These are phyloP conservation scores for Meloe dianella DNA, from an alignment of 2,888 invertebrate species.

Conservation along the genomic window DNA sequence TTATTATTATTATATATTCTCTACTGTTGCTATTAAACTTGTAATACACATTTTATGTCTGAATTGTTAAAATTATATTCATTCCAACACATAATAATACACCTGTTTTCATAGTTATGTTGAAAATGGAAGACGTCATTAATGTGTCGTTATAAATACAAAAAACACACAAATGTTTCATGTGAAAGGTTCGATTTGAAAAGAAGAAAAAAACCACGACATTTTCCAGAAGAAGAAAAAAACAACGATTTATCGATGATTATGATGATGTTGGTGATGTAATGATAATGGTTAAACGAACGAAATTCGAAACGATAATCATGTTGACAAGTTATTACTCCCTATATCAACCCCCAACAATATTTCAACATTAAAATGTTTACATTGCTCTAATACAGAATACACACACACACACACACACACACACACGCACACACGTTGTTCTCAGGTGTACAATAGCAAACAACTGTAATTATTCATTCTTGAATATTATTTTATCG, in stretches of 20 bases:
- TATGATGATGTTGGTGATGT: background rate
- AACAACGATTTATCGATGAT: constrained; percentile 1
- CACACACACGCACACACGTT: background rate
- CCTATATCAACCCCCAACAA: background rate
- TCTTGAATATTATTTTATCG: background rate
- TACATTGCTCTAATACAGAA: background rate
- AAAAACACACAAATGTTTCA: background rate
- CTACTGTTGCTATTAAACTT: background rate
- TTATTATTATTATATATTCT: background rate
- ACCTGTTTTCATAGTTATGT: background rate
- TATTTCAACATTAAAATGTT: constrained; percentile 10
- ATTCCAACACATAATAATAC: background rate
- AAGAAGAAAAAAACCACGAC: too few species aligned
- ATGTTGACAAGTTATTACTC: constrained; percentile 11
- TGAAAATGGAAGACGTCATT: background rate
- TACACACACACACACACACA: background rate
- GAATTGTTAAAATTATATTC: constrained; percentile 1
- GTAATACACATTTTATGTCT: background rate
- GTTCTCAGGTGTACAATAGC: background rate
- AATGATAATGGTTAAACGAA: constrained; percentile 1
- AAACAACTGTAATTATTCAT: background rate
- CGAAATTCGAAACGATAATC: constrained; percentile 10
- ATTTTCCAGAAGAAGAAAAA: background rate
- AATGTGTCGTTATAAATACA: background rate
- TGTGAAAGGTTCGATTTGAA: background rate